phyloP scores from a whole-genome alignment of 2,113 vertebrate genomes.

The Catharus bicknelli region DNA sequence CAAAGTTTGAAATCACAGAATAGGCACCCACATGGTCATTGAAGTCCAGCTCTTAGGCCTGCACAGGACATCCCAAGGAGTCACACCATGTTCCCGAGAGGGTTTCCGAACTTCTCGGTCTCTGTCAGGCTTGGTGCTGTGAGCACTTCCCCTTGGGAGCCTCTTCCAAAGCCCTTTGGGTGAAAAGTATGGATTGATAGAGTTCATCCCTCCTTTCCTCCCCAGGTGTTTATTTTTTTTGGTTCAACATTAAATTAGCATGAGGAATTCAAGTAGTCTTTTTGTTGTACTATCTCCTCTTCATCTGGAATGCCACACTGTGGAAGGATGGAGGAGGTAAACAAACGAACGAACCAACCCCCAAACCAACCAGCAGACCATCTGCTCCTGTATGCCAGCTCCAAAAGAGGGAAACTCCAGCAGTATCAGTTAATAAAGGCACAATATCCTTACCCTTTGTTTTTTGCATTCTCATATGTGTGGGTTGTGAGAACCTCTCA shows the following conservation, averaged over 20 bases:
- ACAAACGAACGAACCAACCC: not conserved
- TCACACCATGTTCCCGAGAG: not conserved
- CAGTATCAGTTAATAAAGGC: not conserved
- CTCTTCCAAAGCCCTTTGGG: not conserved
- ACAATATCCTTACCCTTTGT: not conserved
- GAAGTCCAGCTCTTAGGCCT: not conserved
- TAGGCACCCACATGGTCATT: not conserved
- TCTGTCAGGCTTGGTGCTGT: not conserved
- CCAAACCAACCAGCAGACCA: not conserved
- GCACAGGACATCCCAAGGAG: not conserved
- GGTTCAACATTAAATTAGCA: not conserved
- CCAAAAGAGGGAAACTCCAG: not conserved
- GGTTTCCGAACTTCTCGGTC: rapidly evolving
- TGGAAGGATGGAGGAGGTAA: not conserved
- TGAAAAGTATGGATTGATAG: not conserved
- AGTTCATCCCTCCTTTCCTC: not conserved
- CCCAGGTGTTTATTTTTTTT: not conserved
- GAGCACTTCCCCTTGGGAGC: not conserved
- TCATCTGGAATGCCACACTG: not conserved
- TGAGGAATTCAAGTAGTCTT: not conserved
- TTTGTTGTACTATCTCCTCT: not conserved
- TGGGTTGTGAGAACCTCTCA: not conserved
- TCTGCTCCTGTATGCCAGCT: not conserved
- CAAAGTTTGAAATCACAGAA: not conserved
- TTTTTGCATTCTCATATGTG: not conserved